Evolutionary conservation across 1,140 invertebrate species (phyloP).

Genomic region (Papilio xuthus): DNA sequence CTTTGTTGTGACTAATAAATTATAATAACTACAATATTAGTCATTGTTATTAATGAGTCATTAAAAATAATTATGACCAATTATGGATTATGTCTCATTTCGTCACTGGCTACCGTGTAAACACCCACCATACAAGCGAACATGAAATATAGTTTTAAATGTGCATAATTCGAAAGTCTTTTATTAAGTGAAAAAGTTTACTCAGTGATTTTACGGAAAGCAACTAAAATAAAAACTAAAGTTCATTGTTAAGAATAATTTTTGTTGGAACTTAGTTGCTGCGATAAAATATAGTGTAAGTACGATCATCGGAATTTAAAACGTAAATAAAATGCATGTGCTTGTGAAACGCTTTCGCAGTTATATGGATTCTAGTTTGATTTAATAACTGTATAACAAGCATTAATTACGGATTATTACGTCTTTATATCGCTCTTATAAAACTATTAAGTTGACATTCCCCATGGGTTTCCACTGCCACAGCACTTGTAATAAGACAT

Average conservation of each 20-base stretch:
- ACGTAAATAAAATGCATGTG: not conserved
- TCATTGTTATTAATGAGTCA: slow-evolving; percentile 16
- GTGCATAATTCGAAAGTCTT: not conserved
- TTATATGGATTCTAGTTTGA: not conserved
- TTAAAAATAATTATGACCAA: slow-evolving; percentile 2
- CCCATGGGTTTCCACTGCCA: too few species aligned
- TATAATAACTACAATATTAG: slow-evolving; percentile 8
- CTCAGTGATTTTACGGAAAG: too few species aligned
- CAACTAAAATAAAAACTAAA: too few species aligned
- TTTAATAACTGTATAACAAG: not conserved
- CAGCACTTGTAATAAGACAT: too few species aligned
- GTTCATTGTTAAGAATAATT: too few species aligned
- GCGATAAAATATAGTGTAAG: not conserved
- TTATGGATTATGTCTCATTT: not conserved
- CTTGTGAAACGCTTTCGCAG: not conserved
- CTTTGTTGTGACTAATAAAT: not conserved
- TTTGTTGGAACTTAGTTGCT: too few species aligned
- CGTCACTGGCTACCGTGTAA: not conserved
- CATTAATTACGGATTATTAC: too few species aligned
- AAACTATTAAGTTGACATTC: too few species aligned
- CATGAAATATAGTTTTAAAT: not conserved
- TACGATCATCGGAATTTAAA: not conserved
- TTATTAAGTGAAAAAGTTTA: not conserved
- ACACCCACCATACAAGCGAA: slow-evolving; percentile 1
- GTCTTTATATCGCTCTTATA: too few species aligned